Percentiles rank a stretch among this genome's conserved stretches.
Evolutionary conservation across 2,888 invertebrate species (phyloP).

Genomic region (Ernsta delagoae): DNA sequence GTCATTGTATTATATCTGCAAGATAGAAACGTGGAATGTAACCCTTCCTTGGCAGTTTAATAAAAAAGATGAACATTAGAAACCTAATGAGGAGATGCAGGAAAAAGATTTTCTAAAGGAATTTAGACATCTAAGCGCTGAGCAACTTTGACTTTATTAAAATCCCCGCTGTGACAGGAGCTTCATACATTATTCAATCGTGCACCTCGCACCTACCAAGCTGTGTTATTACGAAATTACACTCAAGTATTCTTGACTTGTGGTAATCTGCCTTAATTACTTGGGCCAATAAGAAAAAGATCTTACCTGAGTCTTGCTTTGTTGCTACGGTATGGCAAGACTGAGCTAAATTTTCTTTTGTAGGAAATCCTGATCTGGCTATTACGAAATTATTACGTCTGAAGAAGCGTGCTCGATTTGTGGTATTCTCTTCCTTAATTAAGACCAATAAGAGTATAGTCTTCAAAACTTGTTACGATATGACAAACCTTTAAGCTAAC

Average conservation of each 20-base stretch:
- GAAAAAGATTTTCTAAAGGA: neutral
- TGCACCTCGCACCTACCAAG: conserved; percentile 40
- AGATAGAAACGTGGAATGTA: no score
- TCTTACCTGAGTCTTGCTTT: neutral
- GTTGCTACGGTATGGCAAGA: neutral
- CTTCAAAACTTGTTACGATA: no score
- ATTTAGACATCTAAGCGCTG: neutral
- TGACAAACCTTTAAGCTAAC: no score
- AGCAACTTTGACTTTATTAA: conserved; percentile 6
- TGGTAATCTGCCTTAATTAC: conserved; percentile 44
- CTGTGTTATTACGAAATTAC: conserved; percentile 54
- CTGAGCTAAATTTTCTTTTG: neutral
- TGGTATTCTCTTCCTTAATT: no score
- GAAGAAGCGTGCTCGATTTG: no score
- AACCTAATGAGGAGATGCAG: no score
- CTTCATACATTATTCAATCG: conserved; percentile 61
- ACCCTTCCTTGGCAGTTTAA: no score
- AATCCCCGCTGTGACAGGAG: conserved; percentile 46
- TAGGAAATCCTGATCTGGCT: neutral
- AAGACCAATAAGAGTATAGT: no score
- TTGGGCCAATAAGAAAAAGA: conserved; percentile 32
- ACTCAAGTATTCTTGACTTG: conserved; percentile 38
- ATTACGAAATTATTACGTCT: no score
- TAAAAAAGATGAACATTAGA: no score
- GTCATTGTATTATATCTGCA: no score